Conservation (phyloP, 1,140 invertebrate species). For the Zophobas atratus region DNA sequence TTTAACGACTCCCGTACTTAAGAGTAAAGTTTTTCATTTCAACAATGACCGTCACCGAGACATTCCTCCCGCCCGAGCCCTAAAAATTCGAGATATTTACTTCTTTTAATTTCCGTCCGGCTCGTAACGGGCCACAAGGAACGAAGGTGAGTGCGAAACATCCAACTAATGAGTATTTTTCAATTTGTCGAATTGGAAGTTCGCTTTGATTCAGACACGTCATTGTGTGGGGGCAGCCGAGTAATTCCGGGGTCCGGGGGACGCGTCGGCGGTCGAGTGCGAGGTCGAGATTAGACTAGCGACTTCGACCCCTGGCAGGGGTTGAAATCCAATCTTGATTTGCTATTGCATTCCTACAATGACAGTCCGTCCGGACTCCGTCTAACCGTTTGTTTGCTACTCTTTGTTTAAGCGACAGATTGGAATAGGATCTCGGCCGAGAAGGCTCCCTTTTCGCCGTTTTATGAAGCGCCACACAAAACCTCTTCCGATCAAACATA, state of each 20-base stretch:
- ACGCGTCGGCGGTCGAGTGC: constrained; percentile 60
- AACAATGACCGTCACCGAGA: not conserved
- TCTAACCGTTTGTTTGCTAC: constrained; percentile 62
- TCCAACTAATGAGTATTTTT: constrained; percentile 69
- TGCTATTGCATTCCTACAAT: constrained; percentile 69
- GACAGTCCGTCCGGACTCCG: constrained; percentile 64
- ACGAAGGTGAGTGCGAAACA: constrained; percentile 65
- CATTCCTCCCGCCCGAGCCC: constrained; percentile 31
- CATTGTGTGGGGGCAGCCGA: constrained; percentile 59
- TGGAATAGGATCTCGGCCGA: constrained; percentile 55
- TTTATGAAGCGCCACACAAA: constrained; percentile 46
- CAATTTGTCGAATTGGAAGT: constrained; percentile 67
- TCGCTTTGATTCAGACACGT: constrained; percentile 66
- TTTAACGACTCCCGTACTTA: not conserved
- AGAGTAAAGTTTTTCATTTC: constrained; percentile 16
- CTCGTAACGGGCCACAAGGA: constrained; percentile 46
- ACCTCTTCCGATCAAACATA: constrained; percentile 38
- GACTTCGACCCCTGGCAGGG: constrained; percentile 62
- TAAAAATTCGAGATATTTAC: constrained; percentile 57
- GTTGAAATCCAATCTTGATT: constrained; percentile 69
- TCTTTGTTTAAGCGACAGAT: constrained; percentile 65
- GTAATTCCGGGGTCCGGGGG: constrained; percentile 45
- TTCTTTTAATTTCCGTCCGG: constrained; percentile 56
- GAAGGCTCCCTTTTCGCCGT: constrained; percentile 48
- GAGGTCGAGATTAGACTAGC: constrained; percentile 68